Percentiles rank a stretch among this genome's conserved stretches.
phyloP scores from a whole-genome alignment of 2,113 vertebrate species.

The Plestiodon gilberti region DNA sequence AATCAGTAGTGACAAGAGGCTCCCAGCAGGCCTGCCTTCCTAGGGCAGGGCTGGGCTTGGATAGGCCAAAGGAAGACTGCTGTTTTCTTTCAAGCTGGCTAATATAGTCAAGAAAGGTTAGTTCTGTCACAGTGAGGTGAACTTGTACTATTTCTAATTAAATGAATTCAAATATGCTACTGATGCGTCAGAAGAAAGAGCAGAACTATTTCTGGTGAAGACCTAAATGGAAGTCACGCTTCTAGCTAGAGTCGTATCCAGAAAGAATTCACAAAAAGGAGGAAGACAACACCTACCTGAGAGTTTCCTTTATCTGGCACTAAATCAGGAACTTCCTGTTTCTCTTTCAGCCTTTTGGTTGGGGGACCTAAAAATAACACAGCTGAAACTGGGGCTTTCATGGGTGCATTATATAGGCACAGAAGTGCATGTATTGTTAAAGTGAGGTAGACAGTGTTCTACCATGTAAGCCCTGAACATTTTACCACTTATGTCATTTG shows the following conservation, averaged over 20 bases:
- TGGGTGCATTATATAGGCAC: not conserved
- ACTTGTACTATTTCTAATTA: constrained; percentile 5
- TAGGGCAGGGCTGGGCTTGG: not conserved
- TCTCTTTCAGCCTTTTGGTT: not conserved
- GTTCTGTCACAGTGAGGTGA: not conserved
- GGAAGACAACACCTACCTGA: not conserved
- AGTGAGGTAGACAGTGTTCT: too few species aligned
- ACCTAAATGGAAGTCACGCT: not conserved
- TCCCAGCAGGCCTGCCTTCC: not conserved
- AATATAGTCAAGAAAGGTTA: not conserved
- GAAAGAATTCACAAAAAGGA: not conserved
- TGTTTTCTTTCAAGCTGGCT: not conserved
- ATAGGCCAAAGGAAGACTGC: not conserved
- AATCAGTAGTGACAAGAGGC: not conserved
- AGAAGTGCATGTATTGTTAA: too few species aligned
- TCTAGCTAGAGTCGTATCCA: not conserved
- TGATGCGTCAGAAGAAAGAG: not conserved
- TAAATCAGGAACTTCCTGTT: not conserved
- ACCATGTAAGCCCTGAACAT: too few species aligned
- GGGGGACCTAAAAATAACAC: not conserved
- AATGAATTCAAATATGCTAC: constrained; percentile 8
- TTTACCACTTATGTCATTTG: too few species aligned
- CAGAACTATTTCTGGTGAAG: not conserved
- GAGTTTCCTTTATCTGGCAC: not conserved
- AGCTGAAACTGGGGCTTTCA: not conserved